Evolutionary conservation across 1,140 invertebrate species (phyloP), one percentile per base, ranked within the genome.

Genomic region (Caerostris extrusa): DNA sequence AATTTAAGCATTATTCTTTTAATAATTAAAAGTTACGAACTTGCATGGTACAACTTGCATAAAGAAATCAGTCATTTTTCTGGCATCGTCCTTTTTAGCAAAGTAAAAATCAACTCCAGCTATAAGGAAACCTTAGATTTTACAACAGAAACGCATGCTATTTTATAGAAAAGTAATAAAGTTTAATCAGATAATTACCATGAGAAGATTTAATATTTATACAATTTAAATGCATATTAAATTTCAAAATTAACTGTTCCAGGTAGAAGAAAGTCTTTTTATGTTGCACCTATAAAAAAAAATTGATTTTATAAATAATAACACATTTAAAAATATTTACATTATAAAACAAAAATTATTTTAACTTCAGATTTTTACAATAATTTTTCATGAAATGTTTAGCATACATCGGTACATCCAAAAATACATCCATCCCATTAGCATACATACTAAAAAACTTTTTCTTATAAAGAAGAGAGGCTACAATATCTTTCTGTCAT

Each of bases 201-300:
- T 98, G 97, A 95, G 97, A 97, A 53, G 98, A 97, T 96, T 99
- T 99, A 90, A 99, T 99, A 94, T 98, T 98, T 57, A 99, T 96
- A 19, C 98, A 98, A 95, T 98, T 98, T 95, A 97, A 97, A 96
- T 99, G 99, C 17, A 98, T 98, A 95, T 98, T 98, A 95, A 99
- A 98, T 95, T 99, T 99, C 88, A 99, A 96, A 95, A 99, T 99
- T 71, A 99, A 95, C 95, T 99, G 99, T 96, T 99, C 99, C 95
- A 99, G 96, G 96, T 99, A 99, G 95, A 98, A 99, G 95, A 99
- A 98, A 1, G 99, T 99, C 96, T 99, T 99, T 95, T 99, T 99
- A 96, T 99, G 99, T 93, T 98, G 97, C 1, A 98, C 97, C 95
- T 98, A 97, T 95, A 99, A 98, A 77, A 67, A 69, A 77, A 19